Conservation (phyloP, 2,888 invertebrate species). For the Gonocerus acuteangulatus region DNA sequence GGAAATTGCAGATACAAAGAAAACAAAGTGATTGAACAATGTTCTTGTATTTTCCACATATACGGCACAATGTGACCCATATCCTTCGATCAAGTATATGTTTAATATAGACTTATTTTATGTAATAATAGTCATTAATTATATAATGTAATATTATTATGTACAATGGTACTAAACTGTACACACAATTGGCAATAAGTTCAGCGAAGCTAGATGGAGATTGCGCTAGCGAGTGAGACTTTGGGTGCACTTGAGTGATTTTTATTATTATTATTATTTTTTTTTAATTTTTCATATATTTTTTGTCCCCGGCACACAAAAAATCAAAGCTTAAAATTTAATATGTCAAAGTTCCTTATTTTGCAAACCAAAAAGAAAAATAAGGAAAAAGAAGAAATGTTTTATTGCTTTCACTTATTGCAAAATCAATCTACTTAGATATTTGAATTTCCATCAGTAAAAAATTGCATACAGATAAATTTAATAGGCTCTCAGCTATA, state of each 20-base stretch:
- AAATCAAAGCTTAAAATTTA: slow-evolving; percentile 31
- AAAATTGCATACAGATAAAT: slow-evolving; percentile 32
- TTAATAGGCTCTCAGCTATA: slow-evolving; percentile 26
- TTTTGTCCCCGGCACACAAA: slow-evolving; percentile 28
- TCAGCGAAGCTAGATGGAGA: slow-evolving; percentile 34
- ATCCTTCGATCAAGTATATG: slow-evolving; percentile 36
- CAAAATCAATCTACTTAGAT: slow-evolving; percentile 33
- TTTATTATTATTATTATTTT: slow-evolving; percentile 1
- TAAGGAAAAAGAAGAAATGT: slow-evolving; percentile 21
- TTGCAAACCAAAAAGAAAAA: slow-evolving; percentile 4
- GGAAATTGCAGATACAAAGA: neutral
- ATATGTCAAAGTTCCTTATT: slow-evolving; percentile 19
- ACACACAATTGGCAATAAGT: slow-evolving; percentile 36
- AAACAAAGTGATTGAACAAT: slow-evolving; percentile 32
- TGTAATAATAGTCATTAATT: slow-evolving; percentile 36
- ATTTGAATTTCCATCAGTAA: slow-evolving; percentile 30
- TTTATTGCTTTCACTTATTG: slow-evolving; percentile 34
- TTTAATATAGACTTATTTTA: slow-evolving; percentile 36
- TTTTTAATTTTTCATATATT: neutral
- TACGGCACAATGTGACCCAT: slow-evolving; percentile 37
- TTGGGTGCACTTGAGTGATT: slow-evolving; percentile 20
- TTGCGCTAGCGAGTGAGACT: slow-evolving; percentile 27
- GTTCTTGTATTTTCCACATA: slow-evolving; percentile 36
- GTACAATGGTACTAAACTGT: slow-evolving; percentile 36
- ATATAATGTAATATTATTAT: slow-evolving; percentile 36